Evolutionary conservation across 1,140 invertebrate genomes (phyloP).

Genomic region (Hesperophylax magnus): DNA sequence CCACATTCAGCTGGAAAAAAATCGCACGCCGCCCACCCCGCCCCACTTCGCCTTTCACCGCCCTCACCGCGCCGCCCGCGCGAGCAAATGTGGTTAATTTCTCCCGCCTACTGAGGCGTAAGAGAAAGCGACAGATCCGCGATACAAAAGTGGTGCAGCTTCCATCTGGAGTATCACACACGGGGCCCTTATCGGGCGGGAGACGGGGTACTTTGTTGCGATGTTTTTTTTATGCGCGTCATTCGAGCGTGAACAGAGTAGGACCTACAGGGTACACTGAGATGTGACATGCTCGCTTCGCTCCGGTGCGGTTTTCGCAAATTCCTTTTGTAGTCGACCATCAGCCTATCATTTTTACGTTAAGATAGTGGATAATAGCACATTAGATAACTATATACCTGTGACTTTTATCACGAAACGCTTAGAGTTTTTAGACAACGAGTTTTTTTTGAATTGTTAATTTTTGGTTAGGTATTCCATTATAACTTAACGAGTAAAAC

Average conservation of each 20-base stretch:
- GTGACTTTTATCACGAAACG: too few species aligned
- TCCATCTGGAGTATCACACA: slow-evolving; percentile 50
- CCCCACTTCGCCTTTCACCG: neutral
- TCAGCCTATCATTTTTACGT: too few species aligned
- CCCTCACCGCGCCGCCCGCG: slow-evolving; percentile 1
- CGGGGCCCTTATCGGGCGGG: slow-evolving; percentile 5
- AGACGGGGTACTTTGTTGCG: neutral
- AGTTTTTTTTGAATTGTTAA: too few species aligned
- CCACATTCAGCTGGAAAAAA: slow-evolving; percentile 50
- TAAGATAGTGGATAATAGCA: too few species aligned
- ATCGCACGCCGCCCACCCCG: slow-evolving; percentile 28
- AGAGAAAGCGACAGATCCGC: slow-evolving; percentile 55
- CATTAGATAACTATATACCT: too few species aligned
- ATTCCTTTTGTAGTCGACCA: too few species aligned
- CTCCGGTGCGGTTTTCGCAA: too few species aligned
- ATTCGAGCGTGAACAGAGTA: slow-evolving; percentile 21
- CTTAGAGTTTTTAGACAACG: too few species aligned
- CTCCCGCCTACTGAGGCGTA: slow-evolving; percentile 51
- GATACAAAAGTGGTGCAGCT: slow-evolving; percentile 52
- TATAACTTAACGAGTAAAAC: too few species aligned
- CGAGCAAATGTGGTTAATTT: slow-evolving; percentile 54
- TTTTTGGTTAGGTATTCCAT: too few species aligned
- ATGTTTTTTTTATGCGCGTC: slow-evolving; percentile 36
- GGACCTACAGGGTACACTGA: too few species aligned
- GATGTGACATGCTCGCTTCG: too few species aligned